These are phyloP conservation scores for Triplophysa bombifrons DNA, from an alignment of 2,797 vertebrate genomes.

Conservation along the genomic window DNA sequence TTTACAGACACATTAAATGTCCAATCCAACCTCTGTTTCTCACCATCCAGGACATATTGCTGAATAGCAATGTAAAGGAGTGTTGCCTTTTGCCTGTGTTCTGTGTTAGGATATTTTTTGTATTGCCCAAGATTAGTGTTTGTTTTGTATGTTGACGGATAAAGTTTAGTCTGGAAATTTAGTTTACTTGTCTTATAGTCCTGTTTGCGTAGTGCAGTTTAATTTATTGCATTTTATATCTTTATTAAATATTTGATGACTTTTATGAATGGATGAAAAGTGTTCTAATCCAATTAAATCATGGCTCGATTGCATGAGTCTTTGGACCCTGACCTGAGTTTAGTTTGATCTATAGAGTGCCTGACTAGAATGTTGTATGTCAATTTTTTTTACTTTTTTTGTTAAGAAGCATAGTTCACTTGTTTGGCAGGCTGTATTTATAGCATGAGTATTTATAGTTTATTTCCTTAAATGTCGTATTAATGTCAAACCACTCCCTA, in stretches of 20 bases:
- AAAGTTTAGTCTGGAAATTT: too few species aligned
- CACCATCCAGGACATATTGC: conserved; percentile 22
- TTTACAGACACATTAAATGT: conserved; percentile 36
- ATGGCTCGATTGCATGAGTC: neutral
- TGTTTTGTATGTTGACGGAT: too few species aligned
- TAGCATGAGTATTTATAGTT: conserved; percentile 17
- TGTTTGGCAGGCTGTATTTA: neutral
- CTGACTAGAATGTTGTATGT: neutral
- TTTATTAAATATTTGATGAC: too few species aligned
- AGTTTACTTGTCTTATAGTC: neutral
- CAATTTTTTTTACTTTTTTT: neutral
- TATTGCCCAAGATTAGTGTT: neutral
- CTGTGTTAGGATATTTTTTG: neutral
- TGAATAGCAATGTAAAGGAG: neutral
- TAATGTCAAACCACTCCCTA: neutral
- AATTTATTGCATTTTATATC: neutral
- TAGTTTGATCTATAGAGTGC: neutral
- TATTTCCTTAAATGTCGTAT: conserved; percentile 32
- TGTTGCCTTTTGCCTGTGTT: neutral
- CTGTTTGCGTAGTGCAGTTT: neutral
- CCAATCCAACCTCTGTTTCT: conserved; percentile 27
- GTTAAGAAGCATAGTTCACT: neutral
- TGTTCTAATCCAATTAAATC: neutral
- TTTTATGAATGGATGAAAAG: conserved; percentile 4
- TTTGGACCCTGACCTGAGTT: neutral